phyloP scores from a whole-genome alignment of 2,113 vertebrate species.

The Apteryx mantelli region DNA sequence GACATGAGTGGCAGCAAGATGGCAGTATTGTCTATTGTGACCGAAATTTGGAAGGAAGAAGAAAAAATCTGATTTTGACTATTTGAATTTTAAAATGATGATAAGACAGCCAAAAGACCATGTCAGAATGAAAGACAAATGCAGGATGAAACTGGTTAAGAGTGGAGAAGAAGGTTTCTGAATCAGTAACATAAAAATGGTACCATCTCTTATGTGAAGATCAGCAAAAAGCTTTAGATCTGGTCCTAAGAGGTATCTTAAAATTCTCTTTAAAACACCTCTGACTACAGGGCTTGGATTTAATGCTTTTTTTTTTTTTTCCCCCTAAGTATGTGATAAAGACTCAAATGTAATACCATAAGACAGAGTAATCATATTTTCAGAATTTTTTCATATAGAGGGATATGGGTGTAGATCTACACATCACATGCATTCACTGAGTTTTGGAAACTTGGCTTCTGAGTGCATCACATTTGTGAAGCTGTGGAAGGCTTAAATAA shows the following conservation, averaged over 20 bases:
- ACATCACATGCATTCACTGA: neutral
- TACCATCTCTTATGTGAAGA: neutral
- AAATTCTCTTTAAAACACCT: constrained; percentile 19
- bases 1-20: neutral
- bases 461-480: neutral
- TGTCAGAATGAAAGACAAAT: neutral
- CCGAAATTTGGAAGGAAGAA: neutral
- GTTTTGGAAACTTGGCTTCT: neutral
- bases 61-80: neutral
- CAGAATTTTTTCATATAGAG: neutral
- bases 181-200: neutral
- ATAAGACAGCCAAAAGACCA: neutral
- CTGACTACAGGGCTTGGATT: neutral
- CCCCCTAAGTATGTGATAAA: neutral
- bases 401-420: neutral
- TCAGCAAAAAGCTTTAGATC: neutral
- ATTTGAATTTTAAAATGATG: neutral
- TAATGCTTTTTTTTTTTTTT: neutral
- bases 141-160: neutral
- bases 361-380: neutral
- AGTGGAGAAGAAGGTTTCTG: neutral
- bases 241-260: neutral
- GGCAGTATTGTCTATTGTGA: neutral
- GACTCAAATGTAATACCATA: neutral
- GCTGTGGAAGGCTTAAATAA: neutral